Evolutionary conservation across 2,797 vertebrate genomes (phyloP).

Genomic region (Cyprinodon diabolis): DNA sequence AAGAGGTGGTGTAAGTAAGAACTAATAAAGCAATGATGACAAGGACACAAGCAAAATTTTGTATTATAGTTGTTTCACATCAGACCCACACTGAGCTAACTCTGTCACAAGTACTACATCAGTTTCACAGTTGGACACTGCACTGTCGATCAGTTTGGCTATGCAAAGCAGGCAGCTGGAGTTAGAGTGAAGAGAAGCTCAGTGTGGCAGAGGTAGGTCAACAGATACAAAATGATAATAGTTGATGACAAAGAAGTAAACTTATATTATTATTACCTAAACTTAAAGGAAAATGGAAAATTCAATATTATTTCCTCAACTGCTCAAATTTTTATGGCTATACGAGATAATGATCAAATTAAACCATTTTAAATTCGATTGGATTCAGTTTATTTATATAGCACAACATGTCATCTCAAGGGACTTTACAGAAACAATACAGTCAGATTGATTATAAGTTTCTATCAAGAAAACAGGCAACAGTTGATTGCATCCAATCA

Average conservation of each 20-base stretch:
- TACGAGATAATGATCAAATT: too few relatives aligned
- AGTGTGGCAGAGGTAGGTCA: slow-evolving; percentile 1
- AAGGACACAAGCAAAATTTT: neutral
- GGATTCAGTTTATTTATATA: too few relatives aligned
- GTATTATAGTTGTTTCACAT: slow-evolving; percentile 37
- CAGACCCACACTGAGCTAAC: slow-evolving; percentile 25
- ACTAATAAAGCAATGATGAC: neutral
- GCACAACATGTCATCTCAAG: too few relatives aligned
- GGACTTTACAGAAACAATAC: too few relatives aligned
- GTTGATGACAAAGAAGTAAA: neutral
- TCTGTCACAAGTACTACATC: slow-evolving; percentile 34
- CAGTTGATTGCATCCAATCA: too few relatives aligned
- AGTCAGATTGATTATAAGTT: too few relatives aligned
- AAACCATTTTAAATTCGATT: too few relatives aligned
- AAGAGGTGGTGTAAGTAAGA: neutral
- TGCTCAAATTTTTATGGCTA: too few relatives aligned
- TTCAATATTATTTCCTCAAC: too few relatives aligned
- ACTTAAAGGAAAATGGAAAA: too few relatives aligned
- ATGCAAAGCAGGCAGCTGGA: slow-evolving; percentile 51
- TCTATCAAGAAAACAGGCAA: too few relatives aligned
- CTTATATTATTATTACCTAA: too few relatives aligned
- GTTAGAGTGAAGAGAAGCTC: slow-evolving; percentile 5
- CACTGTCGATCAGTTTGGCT: slow-evolving; percentile 40
- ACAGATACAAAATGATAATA: slow-evolving; percentile 2
- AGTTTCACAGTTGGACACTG: slow-evolving; percentile 40